Evolutionary conservation across 2,888 invertebrate species (phyloP).

Genomic region (Orgyia antiqua): DNA sequence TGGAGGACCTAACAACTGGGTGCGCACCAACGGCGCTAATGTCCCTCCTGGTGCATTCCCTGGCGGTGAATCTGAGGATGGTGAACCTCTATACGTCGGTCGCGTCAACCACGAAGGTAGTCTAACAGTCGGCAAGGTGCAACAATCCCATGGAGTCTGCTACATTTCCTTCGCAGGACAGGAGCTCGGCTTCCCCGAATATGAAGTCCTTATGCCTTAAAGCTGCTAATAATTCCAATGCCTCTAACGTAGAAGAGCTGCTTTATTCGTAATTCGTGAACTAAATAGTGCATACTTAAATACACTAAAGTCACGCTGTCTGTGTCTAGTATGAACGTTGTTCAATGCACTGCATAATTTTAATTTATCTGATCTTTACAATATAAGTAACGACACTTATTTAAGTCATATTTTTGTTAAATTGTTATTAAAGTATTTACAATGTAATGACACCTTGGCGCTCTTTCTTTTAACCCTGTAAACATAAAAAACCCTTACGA

Average conservation of each 20-base stretch:
- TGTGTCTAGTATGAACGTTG: conserved; percentile 24
- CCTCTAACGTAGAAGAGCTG: conserved; percentile 23
- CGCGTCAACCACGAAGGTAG: conserved; percentile 87
- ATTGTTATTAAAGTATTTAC: conserved; percentile 31
- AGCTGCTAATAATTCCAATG: conserved; percentile 10
- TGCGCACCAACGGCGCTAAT: conserved; percentile 81
- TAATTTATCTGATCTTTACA: conserved; percentile 17
- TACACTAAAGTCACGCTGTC: conserved; percentile 31
- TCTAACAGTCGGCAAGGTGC: conserved; percentile 89
- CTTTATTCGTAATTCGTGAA: conserved; percentile 12
- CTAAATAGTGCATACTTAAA: conserved; percentile 14
- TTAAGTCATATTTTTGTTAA: conserved; percentile 29
- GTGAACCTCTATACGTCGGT: conserved; percentile 88
- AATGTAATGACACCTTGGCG: neutral
- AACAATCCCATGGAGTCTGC: conserved; percentile 87
- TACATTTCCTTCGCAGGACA: conserved; percentile 91
- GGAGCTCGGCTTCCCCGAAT: conserved; percentile 88
- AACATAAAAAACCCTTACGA: too few relatives aligned
- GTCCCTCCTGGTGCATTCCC: conserved; percentile 87
- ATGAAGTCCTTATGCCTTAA: conserved; percentile 83
- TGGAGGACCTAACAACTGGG: conserved; percentile 83
- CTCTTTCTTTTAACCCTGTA: neutral
- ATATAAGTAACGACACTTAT: conserved; percentile 12
- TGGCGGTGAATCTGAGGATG: conserved; percentile 85
- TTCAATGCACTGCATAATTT: conserved; percentile 40